A percentile compares a stretch with the other conserved stretches of the same genome.
Conservation (phyloP, 2,797 vertebrate species). For the Salarias fasciatus region DNA sequence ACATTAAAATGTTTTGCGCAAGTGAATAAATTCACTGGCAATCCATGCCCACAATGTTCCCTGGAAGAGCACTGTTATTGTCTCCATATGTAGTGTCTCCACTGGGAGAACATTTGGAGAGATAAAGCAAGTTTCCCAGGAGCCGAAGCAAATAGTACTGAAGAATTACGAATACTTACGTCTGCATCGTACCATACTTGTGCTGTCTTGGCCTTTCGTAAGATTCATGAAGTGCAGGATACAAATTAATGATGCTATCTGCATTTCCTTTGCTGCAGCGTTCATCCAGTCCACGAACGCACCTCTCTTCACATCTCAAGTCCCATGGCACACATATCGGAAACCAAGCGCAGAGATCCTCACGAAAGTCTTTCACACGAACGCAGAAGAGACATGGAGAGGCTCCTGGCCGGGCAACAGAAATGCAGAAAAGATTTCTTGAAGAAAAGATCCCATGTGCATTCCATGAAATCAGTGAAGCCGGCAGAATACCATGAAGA, state of each 20-base stretch:
- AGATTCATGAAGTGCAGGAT: conserved; percentile 61
- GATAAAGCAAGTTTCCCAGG: conserved; percentile 1
- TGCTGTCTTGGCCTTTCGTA: conserved; percentile 26
- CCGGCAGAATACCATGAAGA: conserved; percentile 49
- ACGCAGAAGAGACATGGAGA: conserved; percentile 18
- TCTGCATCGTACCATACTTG: conserved; percentile 38
- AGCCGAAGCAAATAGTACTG: neutral
- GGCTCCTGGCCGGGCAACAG: conserved; percentile 15
- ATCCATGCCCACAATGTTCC: conserved; percentile 40
- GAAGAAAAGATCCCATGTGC: conserved; percentile 38
- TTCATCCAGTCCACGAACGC: conserved; percentile 36
- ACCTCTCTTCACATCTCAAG: conserved; percentile 35
- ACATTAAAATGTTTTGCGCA: conserved; percentile 18
- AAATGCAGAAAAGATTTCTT: conserved; percentile 38
- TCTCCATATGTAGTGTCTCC: conserved; percentile 52
- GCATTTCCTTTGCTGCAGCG: conserved; percentile 59
- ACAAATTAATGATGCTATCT: conserved; percentile 51
- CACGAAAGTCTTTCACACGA: conserved; percentile 23
- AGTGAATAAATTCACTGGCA: conserved; percentile 32
- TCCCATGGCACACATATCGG: conserved; percentile 1
- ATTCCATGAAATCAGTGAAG: conserved; percentile 85
- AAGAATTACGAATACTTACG: conserved; percentile 54
- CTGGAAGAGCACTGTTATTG: conserved; percentile 39
- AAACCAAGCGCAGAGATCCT: conserved; percentile 4
- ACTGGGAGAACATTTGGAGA: neutral